These are phyloP conservation scores for Centruroides sculpturatus DNA, from an alignment of 1,140 invertebrate species.

Conservation along the genomic window DNA sequence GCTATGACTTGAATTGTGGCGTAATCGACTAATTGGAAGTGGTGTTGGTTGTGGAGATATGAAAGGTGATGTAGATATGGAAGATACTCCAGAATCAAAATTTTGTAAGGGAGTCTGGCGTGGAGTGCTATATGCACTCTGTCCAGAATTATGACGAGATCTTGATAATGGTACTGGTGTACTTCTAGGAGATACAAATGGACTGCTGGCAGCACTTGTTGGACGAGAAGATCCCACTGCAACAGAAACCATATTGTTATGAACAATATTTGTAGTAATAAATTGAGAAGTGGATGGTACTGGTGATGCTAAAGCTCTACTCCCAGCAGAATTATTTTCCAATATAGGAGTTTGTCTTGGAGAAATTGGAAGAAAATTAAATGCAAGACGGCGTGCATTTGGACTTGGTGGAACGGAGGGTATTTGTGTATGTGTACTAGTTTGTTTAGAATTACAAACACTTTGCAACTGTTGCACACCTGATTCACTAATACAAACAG, in stretches of 20 bases:
- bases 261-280: constrained; percentile 6
- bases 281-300: constrained; percentile 5
- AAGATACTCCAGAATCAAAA: constrained; percentile 23
- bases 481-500: background rate
- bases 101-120: constrained; percentile 19
- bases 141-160: constrained; percentile 31
- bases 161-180: constrained; percentile 46
- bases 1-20: constrained; percentile 19
- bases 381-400: constrained; percentile 33
- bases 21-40: constrained; percentile 21
- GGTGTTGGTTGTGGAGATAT: constrained; percentile 30
- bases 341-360: constrained; percentile 38
- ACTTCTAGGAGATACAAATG: constrained; percentile 66
- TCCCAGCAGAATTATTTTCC: background rate
- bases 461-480: background rate
- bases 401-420: constrained; percentile 39
- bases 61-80: constrained; percentile 25
- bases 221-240: constrained; percentile 19
- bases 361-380: constrained; percentile 69
- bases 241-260: constrained; percentile 15
- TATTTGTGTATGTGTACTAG: constrained; percentile 12
- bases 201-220: constrained; percentile 44
- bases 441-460: background rate
- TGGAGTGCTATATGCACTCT: constrained; percentile 21
- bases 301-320: background rate